A percentile compares a stretch with the other conserved stretches of the same genome.
Evolutionary conservation across 1,140 invertebrate genomes (phyloP).

Genomic region (Aphis craccivora): DNA sequence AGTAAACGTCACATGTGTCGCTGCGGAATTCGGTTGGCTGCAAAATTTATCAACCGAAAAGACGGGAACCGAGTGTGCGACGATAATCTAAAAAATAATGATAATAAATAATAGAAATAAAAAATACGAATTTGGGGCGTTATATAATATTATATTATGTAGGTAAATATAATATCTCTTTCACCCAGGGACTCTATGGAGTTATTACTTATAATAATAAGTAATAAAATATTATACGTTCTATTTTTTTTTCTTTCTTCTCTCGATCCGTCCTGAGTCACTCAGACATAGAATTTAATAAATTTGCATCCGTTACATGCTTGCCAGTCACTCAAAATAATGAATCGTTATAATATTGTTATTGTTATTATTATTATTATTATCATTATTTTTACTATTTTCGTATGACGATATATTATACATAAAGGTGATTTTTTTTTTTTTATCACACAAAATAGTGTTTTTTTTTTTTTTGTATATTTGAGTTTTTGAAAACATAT

Average conservation of each 20-base stretch:
- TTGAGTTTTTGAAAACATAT: background rate
- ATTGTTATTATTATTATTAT: background rate
- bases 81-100: background rate
- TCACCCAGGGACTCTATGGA: background rate
- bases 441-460: background rate
- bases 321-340: slow-evolving; percentile 12
- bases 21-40: background rate
- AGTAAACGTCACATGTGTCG: background rate
- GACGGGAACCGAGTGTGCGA: background rate
- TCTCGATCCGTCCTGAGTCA: background rate
- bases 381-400: background rate
- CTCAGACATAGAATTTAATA: background rate
- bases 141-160: background rate
- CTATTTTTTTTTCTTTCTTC: background rate
- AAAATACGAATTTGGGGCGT: background rate
- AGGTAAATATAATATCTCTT: background rate
- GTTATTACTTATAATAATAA: background rate
- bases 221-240: too few relatives aligned
- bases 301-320: slow-evolving; percentile 15
- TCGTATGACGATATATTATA: background rate
- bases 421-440: background rate
- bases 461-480: background rate
- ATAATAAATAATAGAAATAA: background rate
- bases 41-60: background rate
- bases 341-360: background rate